phyloP scores from a whole-genome alignment of 2,113 vertebrate genomes.

The Paradoxurus hermaphroditus region DNA sequence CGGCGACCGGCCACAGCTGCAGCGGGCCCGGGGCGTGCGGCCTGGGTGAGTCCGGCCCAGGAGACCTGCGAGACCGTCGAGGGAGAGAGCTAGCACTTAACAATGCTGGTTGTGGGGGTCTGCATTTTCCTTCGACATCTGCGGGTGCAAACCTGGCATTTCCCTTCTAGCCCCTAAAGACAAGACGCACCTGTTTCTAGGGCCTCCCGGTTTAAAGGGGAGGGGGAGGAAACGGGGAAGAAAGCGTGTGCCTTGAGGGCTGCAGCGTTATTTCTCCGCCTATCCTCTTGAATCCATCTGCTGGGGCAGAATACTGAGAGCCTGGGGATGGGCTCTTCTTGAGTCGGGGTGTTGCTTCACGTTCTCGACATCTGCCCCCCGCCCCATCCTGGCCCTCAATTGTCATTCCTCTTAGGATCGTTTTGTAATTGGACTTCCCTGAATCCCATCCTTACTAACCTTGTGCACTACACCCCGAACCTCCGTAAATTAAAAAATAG shows the following conservation, averaged over 20 bases:
- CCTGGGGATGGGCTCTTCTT: background rate
- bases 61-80: background rate
- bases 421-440: background rate
- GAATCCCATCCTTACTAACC: background rate
- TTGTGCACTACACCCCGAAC: background rate
- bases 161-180: background rate
- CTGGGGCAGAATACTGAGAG: background rate
- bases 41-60: slow-evolving; percentile 47
- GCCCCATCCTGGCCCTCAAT: background rate
- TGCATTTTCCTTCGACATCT: background rate
- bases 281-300: background rate
- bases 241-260: background rate
- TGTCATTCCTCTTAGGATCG: background rate
- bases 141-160: background rate
- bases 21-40: background rate
- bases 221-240: background rate
- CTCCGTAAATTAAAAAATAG: background rate
- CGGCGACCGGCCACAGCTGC: background rate
- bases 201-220: background rate
- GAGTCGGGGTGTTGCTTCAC: background rate
- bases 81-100: background rate
- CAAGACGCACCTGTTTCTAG: background rate
- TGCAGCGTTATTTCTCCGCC: background rate
- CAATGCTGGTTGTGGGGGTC: background rate
- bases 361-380: background rate